Percentiles rank a stretch among this genome's conserved stretches.
phyloP scores from a whole-genome alignment of 2,113 vertebrate genomes.

The Corvus moneduloides region DNA sequence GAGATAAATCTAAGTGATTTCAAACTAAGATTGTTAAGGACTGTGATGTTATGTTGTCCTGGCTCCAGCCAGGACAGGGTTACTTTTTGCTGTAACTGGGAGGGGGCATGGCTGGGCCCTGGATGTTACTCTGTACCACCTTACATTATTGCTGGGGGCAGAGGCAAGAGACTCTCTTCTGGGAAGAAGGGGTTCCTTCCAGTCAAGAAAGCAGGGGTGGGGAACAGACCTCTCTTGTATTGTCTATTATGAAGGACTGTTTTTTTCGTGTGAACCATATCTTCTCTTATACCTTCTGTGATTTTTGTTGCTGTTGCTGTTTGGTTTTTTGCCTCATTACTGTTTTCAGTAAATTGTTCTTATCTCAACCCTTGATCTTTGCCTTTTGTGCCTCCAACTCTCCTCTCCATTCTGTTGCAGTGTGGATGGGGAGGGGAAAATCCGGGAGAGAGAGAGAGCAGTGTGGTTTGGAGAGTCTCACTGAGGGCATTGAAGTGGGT shows the following conservation, averaged over 20 bases:
- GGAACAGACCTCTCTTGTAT: rapidly evolving
- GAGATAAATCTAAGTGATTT: not conserved
- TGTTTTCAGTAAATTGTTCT: not conserved
- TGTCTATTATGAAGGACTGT: not conserved
- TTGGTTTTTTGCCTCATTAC: not conserved
- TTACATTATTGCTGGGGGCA: not conserved
- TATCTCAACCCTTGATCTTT: not conserved
- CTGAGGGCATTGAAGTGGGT: not conserved
- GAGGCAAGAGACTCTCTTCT: not conserved
- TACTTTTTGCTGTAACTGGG: not conserved
- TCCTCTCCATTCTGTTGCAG: not conserved
- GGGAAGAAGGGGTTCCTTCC: not conserved
- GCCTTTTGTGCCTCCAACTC: not conserved
- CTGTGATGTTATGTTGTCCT: not conserved
- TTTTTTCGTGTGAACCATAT: not conserved
- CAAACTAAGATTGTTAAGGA: not conserved
- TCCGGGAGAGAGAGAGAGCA: not conserved
- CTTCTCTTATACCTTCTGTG: not conserved
- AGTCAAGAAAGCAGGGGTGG: not conserved
- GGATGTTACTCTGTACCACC: not conserved
- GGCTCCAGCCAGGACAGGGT: not conserved
- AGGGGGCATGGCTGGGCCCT: not conserved
- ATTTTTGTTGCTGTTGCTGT: not conserved
- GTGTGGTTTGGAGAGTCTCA: not conserved
- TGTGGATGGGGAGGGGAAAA: not conserved